These are phyloP conservation scores for Manduca sexta DNA, from an alignment of 1,140 invertebrate genomes.

Conservation along the genomic window DNA sequence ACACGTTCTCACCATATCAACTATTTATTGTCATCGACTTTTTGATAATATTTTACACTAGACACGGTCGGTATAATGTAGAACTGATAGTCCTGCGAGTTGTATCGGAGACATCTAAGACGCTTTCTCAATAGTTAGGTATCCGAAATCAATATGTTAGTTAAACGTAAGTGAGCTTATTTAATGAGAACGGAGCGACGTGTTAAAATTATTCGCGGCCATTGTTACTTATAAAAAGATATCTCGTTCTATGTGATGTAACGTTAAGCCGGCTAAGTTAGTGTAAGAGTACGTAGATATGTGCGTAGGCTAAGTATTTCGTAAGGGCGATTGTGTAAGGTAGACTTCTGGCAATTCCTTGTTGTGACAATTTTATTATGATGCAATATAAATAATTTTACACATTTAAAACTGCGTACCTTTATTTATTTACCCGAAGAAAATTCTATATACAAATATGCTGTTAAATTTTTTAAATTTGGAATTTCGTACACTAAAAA, in stretches of 20 bases:
- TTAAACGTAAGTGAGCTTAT: not conserved
- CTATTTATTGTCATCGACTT: constrained; percentile 2
- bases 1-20: not conserved
- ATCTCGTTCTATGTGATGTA: constrained; percentile 71
- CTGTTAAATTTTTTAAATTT: too few relatives aligned
- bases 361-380: constrained; percentile 67
- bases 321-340: constrained; percentile 46
- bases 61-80: not conserved
- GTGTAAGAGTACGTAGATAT: constrained; percentile 37
- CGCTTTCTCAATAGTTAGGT: not conserved
- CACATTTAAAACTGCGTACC: constrained; percentile 33
- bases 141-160: not conserved
- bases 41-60: constrained; percentile 1
- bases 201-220: constrained; percentile 36
- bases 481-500: too few relatives aligned
- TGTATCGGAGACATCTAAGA: not conserved
- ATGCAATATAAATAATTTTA: constrained; percentile 67
- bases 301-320: constrained; percentile 32
- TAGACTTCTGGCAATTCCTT: constrained; percentile 57
- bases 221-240: constrained; percentile 58
- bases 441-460: too few relatives aligned
- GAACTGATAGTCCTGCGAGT: not conserved
- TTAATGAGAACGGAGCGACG: constrained; percentile 34
- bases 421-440: constrained; percentile 17
- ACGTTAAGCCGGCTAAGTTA: constrained; percentile 46